phyloP scores from a whole-genome alignment of 2,888 invertebrate species.

The Melanophora roralis region DNA sequence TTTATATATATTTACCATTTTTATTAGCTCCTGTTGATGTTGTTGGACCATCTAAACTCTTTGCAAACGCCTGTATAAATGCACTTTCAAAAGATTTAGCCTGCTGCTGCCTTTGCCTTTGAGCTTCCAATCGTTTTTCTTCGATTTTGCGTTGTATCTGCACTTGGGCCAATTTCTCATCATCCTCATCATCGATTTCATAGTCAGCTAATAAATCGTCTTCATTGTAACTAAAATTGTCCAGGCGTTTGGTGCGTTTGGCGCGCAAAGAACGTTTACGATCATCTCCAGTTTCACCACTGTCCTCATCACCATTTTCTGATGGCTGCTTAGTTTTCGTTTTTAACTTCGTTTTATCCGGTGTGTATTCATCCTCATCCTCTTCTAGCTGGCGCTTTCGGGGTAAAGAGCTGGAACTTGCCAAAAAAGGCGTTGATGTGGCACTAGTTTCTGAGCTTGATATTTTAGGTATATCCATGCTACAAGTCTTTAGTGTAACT shows the following conservation, averaged over 20 bases:
- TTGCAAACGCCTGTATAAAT: constrained; percentile 63
- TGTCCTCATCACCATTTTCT: constrained; percentile 40
- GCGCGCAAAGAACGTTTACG: constrained; percentile 66
- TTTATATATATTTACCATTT: constrained; percentile 42
- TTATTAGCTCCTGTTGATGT: constrained; percentile 4
- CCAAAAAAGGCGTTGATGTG: neutral
- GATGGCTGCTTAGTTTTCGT: constrained; percentile 24
- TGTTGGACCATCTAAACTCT: constrained; percentile 24
- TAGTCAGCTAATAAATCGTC: constrained; percentile 65
- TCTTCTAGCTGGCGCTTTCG: constrained; percentile 45
- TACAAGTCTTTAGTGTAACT: constrained; percentile 60
- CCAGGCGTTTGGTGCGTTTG: constrained; percentile 66
- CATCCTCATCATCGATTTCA: constrained; percentile 65
- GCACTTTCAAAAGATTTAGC: constrained; percentile 66
- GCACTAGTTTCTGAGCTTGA: neutral
- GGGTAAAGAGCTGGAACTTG: constrained; percentile 4
- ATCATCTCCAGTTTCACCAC: constrained; percentile 58
- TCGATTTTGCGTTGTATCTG: constrained; percentile 64
- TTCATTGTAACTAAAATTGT: constrained; percentile 67
- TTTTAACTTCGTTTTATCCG: constrained; percentile 38
- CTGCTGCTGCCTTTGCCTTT: constrained; percentile 59
- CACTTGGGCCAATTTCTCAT: constrained; percentile 49
- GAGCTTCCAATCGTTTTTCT: constrained; percentile 64
- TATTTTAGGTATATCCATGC: constrained; percentile 24
- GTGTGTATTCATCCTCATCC: constrained; percentile 55